A percentile compares a stretch with the other conserved stretches of the same genome.
phyloP scores from a whole-genome alignment of 2,888 invertebrate genomes.

The Scaptomyza tumidula region DNA sequence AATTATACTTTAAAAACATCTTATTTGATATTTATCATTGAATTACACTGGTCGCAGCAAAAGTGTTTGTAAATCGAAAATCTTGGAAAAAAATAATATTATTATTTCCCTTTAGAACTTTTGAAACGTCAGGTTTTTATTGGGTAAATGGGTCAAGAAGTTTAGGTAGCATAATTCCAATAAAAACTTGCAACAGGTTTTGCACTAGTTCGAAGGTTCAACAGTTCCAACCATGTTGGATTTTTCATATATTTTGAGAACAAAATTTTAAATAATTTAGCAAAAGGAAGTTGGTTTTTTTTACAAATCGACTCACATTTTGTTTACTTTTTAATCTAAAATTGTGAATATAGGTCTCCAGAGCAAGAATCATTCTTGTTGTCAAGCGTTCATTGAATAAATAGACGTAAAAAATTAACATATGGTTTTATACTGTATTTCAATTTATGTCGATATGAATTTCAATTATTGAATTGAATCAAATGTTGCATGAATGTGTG shows the following conservation, averaged over 20 bases:
- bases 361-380: constrained; percentile 4
- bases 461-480: constrained; percentile 40
- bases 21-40: too few relatives aligned
- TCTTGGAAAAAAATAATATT: too few relatives aligned
- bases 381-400: constrained; percentile 14
- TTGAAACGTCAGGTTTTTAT: too few relatives aligned
- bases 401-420: constrained; percentile 17
- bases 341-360: background rate
- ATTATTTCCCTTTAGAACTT: too few relatives aligned
- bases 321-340: background rate
- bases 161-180: background rate
- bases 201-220: too few relatives aligned
- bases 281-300: too few relatives aligned
- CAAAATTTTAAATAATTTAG: too few relatives aligned
- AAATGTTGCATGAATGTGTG: constrained; percentile 20
- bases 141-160: background rate
- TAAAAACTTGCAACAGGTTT: background rate
- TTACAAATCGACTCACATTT: too few relatives aligned
- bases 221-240: too few relatives aligned
- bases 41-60: too few relatives aligned
- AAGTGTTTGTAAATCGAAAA: too few relatives aligned
- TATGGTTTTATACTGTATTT: constrained; percentile 21
- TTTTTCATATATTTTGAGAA: too few relatives aligned
- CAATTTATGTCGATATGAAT: constrained; percentile 24
- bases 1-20: background rate